Evolutionary conservation across 92 coral and sea anemone species (phyloP), one percentile per base, ranked within the genome.

Genomic region (Palythoa heliodiscus): DNA sequence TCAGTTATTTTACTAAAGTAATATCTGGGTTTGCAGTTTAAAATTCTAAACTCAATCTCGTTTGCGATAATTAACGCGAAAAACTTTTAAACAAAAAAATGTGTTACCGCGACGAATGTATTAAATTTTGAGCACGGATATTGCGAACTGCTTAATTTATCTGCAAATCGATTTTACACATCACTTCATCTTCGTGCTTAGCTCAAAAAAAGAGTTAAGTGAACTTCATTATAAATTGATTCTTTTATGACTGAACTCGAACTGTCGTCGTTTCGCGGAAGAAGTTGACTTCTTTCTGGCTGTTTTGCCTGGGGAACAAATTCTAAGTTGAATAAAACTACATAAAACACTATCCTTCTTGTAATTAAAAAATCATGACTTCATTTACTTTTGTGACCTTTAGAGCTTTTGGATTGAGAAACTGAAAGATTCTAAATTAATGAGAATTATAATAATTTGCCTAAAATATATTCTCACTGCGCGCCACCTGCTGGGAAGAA

Each of bases 401-500:
- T 74, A 80, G 58, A 80, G 47, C 60, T 43, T 43, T 24, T 64
- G 84, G 22, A 2, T 50, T n/a, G 14, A 66, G 43, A 67, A 80
- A 47, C 29, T 48, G 74, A 80, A 78, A 63, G 71, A 63, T 61
- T 50, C 11, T 50, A 78, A 63, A 60, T 78, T 78, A 78, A 58
- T 63, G 47, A 60, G 15, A 78, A 66, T 63, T 37, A 40, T 38
- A 58, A 77, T 77, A n/a, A 77, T 60, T 78, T 63, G 71, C 35
- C 14, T 22, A 4, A 64, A 14, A 22, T 66, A 47, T 35, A 61
- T 43, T 64, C 12, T 58, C 10, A 8, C 40, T 13, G 6, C 10
- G 29, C 22, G 12, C 61, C 84, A 80, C 84, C 84, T 80, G 84
- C 73, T 80, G 72, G 5, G 4, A 39, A 63, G 20, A 79, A 64